Percentiles rank a stretch among this genome's conserved stretches.
Conservation (phyloP, 2,888 invertebrate species). For the Byasa hedistus region DNA sequence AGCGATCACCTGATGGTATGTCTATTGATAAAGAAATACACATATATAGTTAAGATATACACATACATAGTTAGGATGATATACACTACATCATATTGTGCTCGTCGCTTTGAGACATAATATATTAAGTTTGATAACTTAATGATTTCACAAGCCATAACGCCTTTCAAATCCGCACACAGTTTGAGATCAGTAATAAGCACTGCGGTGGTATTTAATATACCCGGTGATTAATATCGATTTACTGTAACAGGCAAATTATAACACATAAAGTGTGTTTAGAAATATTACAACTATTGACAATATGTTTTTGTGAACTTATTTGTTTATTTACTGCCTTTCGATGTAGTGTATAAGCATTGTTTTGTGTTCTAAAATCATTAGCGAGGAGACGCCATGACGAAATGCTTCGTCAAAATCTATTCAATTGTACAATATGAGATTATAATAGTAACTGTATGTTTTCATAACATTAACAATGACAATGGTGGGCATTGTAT, state of each 20-base stretch:
- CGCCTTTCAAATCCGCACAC: too few species aligned
- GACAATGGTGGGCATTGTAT: slow-evolving; percentile 42
- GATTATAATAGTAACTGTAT: slow-evolving; percentile 28
- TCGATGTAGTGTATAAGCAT: not conserved
- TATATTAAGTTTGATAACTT: too few species aligned
- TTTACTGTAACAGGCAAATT: not conserved
- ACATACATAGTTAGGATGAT: too few species aligned
- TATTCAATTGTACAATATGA: slow-evolving; percentile 32
- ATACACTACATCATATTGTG: too few species aligned
- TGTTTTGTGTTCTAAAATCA: slow-evolving; percentile 2
- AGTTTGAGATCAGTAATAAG: too few species aligned
- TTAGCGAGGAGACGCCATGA: not conserved
- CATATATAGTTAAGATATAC: too few species aligned
- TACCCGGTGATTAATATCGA: not conserved
- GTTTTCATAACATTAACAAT: slow-evolving; percentile 31
- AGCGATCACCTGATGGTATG: too few species aligned
- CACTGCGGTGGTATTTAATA: too few species aligned
- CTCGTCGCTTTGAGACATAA: too few species aligned
- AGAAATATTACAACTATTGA: not conserved
- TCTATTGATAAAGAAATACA: too few species aligned
- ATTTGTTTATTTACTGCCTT: not conserved
- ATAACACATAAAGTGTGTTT: not conserved
- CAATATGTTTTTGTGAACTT: not conserved
- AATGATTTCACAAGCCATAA: too few species aligned
- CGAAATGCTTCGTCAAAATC: slow-evolving; percentile 1